Evolutionary conservation across 2,113 vertebrate genomes (phyloP).

Genomic region (Ranitomeya imitator): DNA sequence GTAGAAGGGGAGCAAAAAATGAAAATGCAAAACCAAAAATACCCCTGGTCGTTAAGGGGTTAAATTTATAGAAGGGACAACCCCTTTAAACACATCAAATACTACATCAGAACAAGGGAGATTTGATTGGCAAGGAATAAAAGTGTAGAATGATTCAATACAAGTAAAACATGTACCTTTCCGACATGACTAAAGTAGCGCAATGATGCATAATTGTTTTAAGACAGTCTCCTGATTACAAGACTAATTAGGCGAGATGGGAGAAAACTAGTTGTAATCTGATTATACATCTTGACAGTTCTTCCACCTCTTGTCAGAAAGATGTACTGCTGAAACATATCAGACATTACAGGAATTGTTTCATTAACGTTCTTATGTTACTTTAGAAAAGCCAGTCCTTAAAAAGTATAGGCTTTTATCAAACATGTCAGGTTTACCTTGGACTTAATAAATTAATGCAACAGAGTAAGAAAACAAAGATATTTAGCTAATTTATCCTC

Average conservation of each 20-base stretch:
- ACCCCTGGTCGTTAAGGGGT: too few relatives aligned
- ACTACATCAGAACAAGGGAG: neutral
- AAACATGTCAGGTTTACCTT: slow-evolving; percentile 38
- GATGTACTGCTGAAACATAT: neutral
- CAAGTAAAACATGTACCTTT: neutral
- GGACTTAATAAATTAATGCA: slow-evolving; percentile 4
- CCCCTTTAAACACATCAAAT: neutral
- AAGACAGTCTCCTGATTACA: slow-evolving; percentile 17
- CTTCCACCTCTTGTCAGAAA: slow-evolving; percentile 14
- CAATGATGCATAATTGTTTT: neutral
- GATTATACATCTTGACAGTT: slow-evolving; percentile 16
- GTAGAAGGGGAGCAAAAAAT: too few relatives aligned
- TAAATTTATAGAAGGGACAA: too few relatives aligned
- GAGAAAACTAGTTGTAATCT: slow-evolving; percentile 18
- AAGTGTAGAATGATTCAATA: neutral
- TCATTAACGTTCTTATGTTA: slow-evolving; percentile 20
- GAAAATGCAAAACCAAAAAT: too few relatives aligned
- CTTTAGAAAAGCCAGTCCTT: neutral
- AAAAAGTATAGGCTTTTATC: slow-evolving; percentile 36
- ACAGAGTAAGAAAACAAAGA: neutral
- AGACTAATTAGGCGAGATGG: slow-evolving; percentile 11
- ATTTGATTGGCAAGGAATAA: neutral
- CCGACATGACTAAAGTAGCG: neutral
- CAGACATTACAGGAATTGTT: slow-evolving; percentile 13
- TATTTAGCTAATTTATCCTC: neutral